Base-by-base conservation (phyloP, 2,888 invertebrate genomes). In the Dryadula phaetusa region DNA sequence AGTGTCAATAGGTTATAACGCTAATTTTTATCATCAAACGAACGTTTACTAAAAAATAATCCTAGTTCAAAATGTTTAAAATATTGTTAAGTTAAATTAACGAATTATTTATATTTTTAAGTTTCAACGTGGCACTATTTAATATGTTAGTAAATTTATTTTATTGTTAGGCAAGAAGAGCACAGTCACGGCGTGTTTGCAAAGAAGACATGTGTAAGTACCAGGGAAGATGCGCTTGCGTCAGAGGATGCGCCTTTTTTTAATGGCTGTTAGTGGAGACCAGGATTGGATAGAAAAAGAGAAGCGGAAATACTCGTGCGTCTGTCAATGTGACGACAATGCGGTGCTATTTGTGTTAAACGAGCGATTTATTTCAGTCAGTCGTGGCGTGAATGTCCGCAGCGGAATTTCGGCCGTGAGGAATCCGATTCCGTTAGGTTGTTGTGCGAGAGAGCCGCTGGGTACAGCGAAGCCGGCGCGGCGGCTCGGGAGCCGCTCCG, bases 291-390 rank as follows among this genome's bases (percentile, higher is more conserved):
- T 64, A 75, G 80, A 84, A 83, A 88, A 86, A 87, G 86, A 88
- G 83, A 85, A 90, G 83, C 90, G 91, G 90, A 91, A 89, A 87
- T 84, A 85, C 83, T 82, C 81, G 84, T 88, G 83, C 80, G 88
- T 86, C 86, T 88, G 88, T 89, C 89, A 87, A 87, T 89, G 88
- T 83, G 85, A 82, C 85, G 87, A 90, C 90, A 90, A 87, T 90
- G 88, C 86, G 82, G 85, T 84, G 88, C 90, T 91, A 90, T 92
- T 91, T 91, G 88, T 86, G 91, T 90, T 88, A 89, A 88, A 91
- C 85, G 87, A 86, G 87, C 90, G 88, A 89, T 90, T 91, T 91
- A 92, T 92, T 92, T 92, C 89, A 92, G 91, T 90, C 90, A 83
- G 86, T 85, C 83, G 89, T 79, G 83, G 84, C 90, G 91, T 92